Evolutionary conservation across 2,797 vertebrate species (phyloP).

Genomic region (Micrastur ruficollis): DNA sequence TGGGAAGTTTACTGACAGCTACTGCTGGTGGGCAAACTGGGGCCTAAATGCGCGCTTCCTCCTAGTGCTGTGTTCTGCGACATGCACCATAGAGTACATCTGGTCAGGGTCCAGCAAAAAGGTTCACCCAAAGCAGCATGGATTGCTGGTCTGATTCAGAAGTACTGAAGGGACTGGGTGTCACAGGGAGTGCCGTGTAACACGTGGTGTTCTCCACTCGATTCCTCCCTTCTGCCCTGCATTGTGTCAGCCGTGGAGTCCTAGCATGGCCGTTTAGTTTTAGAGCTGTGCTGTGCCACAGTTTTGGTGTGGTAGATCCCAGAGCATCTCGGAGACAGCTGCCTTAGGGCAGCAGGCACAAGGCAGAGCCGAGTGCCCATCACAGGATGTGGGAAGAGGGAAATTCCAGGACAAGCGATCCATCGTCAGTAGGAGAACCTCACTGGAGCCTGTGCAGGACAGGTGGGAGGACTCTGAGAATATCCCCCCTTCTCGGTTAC

Average conservation of each 20-base stretch:
- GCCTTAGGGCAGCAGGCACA: not conserved
- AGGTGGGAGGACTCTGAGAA: not conserved
- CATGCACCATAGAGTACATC: fast-evolving
- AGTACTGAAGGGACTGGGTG: not conserved
- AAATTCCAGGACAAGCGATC: not conserved
- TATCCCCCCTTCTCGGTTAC: not conserved
- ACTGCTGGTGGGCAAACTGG: not conserved
- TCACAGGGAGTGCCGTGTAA: not conserved
- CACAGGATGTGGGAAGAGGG: not conserved
- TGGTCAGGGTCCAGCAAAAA: not conserved
- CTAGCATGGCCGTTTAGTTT: not conserved
- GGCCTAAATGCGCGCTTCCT: not conserved
- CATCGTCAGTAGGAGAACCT: not conserved
- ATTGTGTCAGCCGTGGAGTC: fast-evolving
- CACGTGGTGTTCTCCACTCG: not conserved
- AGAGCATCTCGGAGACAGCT: not conserved
- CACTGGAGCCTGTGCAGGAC: not conserved
- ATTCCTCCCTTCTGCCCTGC: not conserved
- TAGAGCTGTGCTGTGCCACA: not conserved
- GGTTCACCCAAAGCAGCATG: not conserved
- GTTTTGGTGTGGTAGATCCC: not conserved
- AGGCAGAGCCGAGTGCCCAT: not conserved
- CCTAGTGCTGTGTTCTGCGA: fast-evolving
- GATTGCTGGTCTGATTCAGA: not conserved
- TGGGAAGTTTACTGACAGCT: not conserved